These are phyloP conservation scores for Cebus imitator DNA, from an alignment of 2,113 vertebrate species.

Conservation along the genomic window DNA sequence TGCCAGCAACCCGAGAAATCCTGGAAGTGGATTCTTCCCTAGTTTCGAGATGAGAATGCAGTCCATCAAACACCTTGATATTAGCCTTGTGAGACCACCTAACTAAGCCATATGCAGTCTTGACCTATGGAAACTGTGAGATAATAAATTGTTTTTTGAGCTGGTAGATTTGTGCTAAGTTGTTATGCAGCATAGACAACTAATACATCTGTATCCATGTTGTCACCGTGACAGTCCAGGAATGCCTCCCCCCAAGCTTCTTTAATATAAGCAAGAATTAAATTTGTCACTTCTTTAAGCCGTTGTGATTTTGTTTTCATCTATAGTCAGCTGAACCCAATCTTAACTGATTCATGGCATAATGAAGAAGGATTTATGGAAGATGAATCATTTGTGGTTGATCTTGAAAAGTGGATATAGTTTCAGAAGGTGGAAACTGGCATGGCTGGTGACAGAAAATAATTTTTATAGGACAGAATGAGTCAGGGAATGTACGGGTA, in stretches of 20 bases:
- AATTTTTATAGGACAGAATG: not conserved
- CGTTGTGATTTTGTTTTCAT: constrained; percentile 24
- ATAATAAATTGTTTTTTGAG: not conserved
- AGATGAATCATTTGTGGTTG: not conserved
- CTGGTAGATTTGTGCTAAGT: not conserved
- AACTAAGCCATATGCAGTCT: not conserved
- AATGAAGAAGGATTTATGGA: not conserved
- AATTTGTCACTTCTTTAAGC: not conserved
- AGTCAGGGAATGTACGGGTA: not conserved
- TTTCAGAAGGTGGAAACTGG: not conserved
- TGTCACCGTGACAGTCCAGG: not conserved
- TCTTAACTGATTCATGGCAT: not conserved
- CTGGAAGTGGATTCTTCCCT: not conserved
- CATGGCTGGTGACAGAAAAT: not conserved
- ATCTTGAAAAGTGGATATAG: not conserved
- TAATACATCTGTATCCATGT: too few species aligned
- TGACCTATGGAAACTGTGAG: not conserved
- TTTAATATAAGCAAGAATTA: not conserved
- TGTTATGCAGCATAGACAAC: not conserved
- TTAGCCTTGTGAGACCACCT: not conserved
- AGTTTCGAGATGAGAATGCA: not conserved
- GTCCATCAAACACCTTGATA: not conserved
- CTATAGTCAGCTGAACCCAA: not conserved
- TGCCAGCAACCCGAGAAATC: not conserved
- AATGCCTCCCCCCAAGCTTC: not conserved